phyloP scores from a whole-genome alignment of 2,113 vertebrate genomes.

The Plotosus lineatus region DNA sequence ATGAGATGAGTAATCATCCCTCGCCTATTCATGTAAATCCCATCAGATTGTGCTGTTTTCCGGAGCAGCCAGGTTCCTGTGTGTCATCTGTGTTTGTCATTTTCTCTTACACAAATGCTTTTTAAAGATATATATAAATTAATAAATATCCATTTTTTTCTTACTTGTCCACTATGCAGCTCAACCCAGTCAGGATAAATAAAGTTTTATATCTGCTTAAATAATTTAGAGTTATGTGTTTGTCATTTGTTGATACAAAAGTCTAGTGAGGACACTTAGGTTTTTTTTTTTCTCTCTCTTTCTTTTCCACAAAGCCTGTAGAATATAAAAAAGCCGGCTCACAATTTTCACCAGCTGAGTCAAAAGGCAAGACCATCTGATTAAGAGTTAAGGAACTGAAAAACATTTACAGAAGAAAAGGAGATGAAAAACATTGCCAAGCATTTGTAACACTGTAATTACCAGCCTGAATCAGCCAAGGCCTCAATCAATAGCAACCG shows the following conservation, averaged over 20 bases:
- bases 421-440: conserved; percentile 43
- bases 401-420: conserved; percentile 38
- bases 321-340: not conserved
- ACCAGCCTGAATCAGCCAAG: conserved; percentile 40
- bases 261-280: not conserved
- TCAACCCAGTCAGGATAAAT: not conserved
- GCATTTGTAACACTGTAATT: conserved; percentile 45
- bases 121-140: not conserved
- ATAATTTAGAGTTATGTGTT: not conserved
- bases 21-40: conserved; percentile 71
- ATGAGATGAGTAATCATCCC: conserved; percentile 70
- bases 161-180: not conserved
- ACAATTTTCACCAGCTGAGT: conserved; percentile 8
- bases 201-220: not conserved
- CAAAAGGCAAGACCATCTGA: conserved; percentile 4
- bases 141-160: not conserved
- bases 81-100: conserved; percentile 33
- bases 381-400: conserved; percentile 25
- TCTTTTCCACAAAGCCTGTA: not conserved
- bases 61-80: conserved; percentile 59
- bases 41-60: conserved; percentile 69
- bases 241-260: not conserved
- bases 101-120: not conserved
- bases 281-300: not conserved
- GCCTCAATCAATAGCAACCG: conserved; percentile 47